Evolutionary conservation across 2,888 invertebrate species (phyloP).

Genomic region (Synergus itoensis): DNA sequence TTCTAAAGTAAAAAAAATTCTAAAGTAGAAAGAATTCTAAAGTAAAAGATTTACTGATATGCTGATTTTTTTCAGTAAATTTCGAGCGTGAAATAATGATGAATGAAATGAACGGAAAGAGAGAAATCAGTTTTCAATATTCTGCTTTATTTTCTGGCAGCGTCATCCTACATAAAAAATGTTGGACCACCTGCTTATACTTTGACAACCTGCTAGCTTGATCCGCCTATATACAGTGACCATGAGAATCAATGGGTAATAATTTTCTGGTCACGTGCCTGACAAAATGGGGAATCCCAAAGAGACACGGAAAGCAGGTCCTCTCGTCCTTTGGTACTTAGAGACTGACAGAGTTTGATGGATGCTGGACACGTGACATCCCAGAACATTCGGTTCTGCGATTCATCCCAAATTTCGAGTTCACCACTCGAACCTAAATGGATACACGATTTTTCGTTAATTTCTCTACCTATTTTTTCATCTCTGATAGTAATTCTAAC

Average conservation of each 20-base stretch:
- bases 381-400: constrained; percentile 35
- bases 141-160: not conserved
- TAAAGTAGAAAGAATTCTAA: too few species aligned
- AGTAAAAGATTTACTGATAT: too few species aligned
- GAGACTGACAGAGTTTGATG: constrained; percentile 46
- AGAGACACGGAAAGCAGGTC: constrained; percentile 52
- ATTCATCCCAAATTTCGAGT: constrained; percentile 35
- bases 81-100: too few species aligned
- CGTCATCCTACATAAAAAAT: not conserved
- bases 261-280: constrained; percentile 55
- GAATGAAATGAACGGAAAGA: too few species aligned
- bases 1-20: too few species aligned
- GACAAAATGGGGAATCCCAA: constrained; percentile 38
- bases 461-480: not conserved
- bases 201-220: constrained; percentile 12
- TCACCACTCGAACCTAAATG: constrained; percentile 16
- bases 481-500: too few species aligned
- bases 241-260: constrained; percentile 48
- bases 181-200: not conserved
- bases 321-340: constrained; percentile 39
- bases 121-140: too few species aligned
- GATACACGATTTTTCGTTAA: constrained; percentile 38
- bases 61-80: too few species aligned
- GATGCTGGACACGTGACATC: constrained; percentile 52
- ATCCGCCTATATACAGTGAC: not conserved